Evolutionary conservation across 2,113 vertebrate genomes (phyloP).

Genomic region (Leptobrachium ailaonicum): DNA sequence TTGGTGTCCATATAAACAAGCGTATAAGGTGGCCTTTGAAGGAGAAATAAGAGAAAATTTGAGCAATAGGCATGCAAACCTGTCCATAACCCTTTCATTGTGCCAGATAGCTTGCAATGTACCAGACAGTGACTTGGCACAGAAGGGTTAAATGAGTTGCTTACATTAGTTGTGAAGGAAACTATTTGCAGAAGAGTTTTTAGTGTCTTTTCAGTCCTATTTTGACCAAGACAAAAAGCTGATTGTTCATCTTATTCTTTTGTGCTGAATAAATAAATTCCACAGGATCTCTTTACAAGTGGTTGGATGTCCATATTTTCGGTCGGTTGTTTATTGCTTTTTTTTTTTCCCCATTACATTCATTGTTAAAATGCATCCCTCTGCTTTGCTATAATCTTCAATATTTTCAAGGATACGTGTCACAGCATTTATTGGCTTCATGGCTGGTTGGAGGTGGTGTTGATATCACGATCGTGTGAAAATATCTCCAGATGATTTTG

Average conservation of each 20-base stretch:
- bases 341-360: conserved; percentile 4
- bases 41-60: too few relatives aligned
- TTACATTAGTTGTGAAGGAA: not conserved
- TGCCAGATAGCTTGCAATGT: not conserved
- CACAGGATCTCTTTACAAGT: conserved; percentile 43
- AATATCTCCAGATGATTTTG: not conserved
- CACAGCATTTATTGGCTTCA: not conserved
- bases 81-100: too few relatives aligned
- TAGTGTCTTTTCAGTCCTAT: not conserved
- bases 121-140: not conserved
- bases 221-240: not conserved
- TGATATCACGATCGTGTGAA: not conserved
- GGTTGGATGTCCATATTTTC: conserved; percentile 31
- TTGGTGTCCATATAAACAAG: too few relatives aligned
- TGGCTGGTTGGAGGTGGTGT: too few relatives aligned
- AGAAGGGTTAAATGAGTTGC: not conserved
- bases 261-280: conserved; percentile 47
- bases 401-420: not conserved
- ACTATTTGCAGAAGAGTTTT: not conserved
- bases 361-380: not conserved
- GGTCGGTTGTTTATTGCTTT: not conserved
- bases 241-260: conserved; percentile 1
- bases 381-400: not conserved
- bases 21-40: too few relatives aligned
- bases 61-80: too few relatives aligned